Percentiles rank a stretch among this genome's conserved stretches.
These are phyloP conservation scores for Pitangus sulphuratus DNA, from an alignment of 2,797 vertebrate genomes.

Conservation along the genomic window DNA sequence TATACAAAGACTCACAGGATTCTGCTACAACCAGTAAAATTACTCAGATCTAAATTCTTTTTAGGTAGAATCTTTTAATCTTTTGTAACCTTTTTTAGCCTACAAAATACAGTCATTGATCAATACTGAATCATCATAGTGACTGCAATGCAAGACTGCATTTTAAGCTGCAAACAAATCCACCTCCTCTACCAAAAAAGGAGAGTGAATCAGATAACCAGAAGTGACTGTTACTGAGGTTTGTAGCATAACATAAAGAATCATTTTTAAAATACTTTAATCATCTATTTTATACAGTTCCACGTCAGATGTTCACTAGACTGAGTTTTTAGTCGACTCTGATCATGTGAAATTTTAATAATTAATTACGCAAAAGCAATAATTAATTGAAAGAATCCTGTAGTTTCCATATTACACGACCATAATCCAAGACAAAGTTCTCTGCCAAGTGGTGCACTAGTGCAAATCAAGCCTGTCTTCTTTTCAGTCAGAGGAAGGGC, in stretches of 20 bases:
- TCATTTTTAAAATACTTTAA: background rate
- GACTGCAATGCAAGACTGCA: background rate
- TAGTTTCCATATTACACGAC: rapidly evolving
- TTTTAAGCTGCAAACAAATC: background rate
- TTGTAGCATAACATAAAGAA: background rate
- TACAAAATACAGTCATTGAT: background rate
- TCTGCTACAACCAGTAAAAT: background rate
- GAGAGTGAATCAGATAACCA: background rate
- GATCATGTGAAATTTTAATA: background rate
- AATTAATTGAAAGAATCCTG: background rate
- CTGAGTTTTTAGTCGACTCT: background rate
- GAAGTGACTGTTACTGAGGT: background rate
- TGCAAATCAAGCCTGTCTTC: background rate
- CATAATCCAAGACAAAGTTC: background rate
- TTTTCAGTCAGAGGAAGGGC: background rate
- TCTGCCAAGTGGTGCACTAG: background rate
- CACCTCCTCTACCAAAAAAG: background rate
- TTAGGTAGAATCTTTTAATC: background rate
- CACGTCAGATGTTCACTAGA: background rate
- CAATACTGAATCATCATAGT: background rate
- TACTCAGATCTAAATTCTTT: background rate
- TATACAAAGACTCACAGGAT: background rate
- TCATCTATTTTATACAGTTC: background rate
- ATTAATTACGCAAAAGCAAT: background rate
- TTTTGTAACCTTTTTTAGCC: background rate